Evolutionary conservation across 2,888 invertebrate genomes (phyloP), one percentile per base, ranked within the genome.

Genomic region (Cephus sareptanus): DNA sequence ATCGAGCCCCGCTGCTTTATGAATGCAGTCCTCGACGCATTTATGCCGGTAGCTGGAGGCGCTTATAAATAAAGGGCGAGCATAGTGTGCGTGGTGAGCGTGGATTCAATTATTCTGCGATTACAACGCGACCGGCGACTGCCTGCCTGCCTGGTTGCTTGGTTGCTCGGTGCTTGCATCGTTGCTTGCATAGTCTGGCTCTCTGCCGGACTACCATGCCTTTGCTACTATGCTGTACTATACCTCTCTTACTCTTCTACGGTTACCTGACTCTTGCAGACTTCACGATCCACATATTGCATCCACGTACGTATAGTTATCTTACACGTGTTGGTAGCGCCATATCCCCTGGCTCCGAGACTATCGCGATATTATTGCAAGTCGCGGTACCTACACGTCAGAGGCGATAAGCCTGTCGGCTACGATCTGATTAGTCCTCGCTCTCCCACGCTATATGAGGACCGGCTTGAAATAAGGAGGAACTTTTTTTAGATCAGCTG

Each of bases 41-140:
- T 87, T 88, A 89, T 87, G 87, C 87, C 84, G 84, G 86, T 85
- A 83, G 87, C 89, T 86, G 79, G 79, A 84, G 88, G 89, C 88
- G 86, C 87, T 90, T 89, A 89, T 89, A 90, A 90, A 90, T 90
- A 89, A 89, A 90, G 87, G 84, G 83, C 80, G 82, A 80, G 82
- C 77, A 76, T 71, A 77, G 76, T 76, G 81, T 74, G 82, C 82
- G 80, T 78, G 77, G 84, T 79, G 83, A 83, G 83, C 85, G 83
- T 84, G 84, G 88, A 90, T 90, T 90, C 90, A 90, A 90, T 90
- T 90, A 90, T 90, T 90, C 89, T 85, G 85, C 89, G 87, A 90
- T 90, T 89, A 89, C 89, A 88, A 81, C 83, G 82, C 76, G 80
- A 79, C 76, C 83, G 82, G 81, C 84, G 83, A 84, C 82, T 79